Evolutionary conservation across 2,797 vertebrate genomes (phyloP).

Genomic region (Ctenosaura bakeri): DNA sequence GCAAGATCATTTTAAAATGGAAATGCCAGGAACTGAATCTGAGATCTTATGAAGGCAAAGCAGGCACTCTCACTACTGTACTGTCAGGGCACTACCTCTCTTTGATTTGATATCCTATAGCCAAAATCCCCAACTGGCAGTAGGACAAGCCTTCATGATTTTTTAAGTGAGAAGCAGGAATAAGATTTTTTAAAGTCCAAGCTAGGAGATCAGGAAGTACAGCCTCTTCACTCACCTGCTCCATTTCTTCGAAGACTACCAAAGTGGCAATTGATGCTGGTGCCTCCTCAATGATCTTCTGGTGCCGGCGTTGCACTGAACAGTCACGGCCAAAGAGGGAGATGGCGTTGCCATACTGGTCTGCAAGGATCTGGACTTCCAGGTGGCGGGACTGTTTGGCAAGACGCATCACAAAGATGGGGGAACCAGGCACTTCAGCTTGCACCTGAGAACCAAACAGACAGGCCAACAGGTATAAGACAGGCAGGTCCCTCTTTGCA

Average conservation of each 20-base stretch:
- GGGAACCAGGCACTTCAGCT: constrained; percentile 86
- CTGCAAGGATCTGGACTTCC: constrained; percentile 96
- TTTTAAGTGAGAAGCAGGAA: neutral
- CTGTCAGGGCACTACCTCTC: too few relatives aligned
- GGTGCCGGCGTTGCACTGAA: constrained; percentile 96
- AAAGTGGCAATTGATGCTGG: constrained; percentile 93
- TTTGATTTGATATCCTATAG: too few relatives aligned
- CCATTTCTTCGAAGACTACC: constrained; percentile 95
- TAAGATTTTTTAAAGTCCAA: neutral
- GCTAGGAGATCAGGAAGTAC: neutral
- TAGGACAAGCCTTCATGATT: neutral
- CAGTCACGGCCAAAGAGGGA: constrained; percentile 97
- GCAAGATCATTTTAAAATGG: neutral
- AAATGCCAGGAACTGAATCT: neutral
- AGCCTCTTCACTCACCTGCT: constrained; percentile 83
- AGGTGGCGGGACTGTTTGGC: constrained; percentile 96
- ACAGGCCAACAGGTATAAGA: neutral
- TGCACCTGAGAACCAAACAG: constrained; percentile 78
- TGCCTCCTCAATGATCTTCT: constrained; percentile 99
- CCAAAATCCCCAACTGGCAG: too few relatives aligned
- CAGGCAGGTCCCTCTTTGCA: neutral
- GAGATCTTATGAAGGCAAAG: too few relatives aligned
- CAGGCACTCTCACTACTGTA: too few relatives aligned
- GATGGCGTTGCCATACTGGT: constrained; percentile 97
- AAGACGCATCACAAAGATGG: constrained; percentile 92